Evolutionary conservation across 2,888 invertebrate genomes (phyloP), one percentile per base, ranked within the genome.

Genomic region (Eilema depressum): DNA sequence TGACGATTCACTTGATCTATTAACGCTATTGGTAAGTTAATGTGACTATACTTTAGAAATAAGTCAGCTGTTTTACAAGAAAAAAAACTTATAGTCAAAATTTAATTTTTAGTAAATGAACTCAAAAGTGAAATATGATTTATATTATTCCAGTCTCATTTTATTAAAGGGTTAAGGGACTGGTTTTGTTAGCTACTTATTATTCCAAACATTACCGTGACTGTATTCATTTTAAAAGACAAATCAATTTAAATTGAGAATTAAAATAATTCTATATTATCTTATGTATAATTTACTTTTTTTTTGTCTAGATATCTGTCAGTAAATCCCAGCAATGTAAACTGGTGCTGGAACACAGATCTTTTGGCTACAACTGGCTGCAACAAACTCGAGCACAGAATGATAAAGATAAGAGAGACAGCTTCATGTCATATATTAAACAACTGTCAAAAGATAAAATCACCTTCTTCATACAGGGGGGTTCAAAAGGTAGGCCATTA

Each of bases 271-370:
- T 0, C 14, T 17, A 17, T 17, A 41, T 3, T 17, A 41, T 41
- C 41, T 57, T 57, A n/a, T n/a, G n/a, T 11, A 0, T 20, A 2
- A 28, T 37, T 37, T 33, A 1, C 8, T 33, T 37, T 37, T 37
- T 37, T 37, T 37, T 37, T 37, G 12, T 37, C 4, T 85, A 98
- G 97, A 97, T 98, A 84, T 97, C 97, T 12, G 96, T 96, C 69
- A 96, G 96, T 53, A 96, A 96, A 77, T 97, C 97, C 56, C 97
- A 97, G 76, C 98, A 98, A 87, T 98, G 98, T 97, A 97, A 98
- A 80, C 92, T 98, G 71, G 92, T 98, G 41, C 92, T 98, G 69
- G 98, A 98, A 88, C 97, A 98, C 85, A 96, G 97, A 79, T 96
- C 97, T 3, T 96, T 96, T 77, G 96, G 97, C 67, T 98, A 97